Evolutionary conservation across 92 coral and sea anemone species (phyloP).

Genomic region (Nematostella vectensis): DNA sequence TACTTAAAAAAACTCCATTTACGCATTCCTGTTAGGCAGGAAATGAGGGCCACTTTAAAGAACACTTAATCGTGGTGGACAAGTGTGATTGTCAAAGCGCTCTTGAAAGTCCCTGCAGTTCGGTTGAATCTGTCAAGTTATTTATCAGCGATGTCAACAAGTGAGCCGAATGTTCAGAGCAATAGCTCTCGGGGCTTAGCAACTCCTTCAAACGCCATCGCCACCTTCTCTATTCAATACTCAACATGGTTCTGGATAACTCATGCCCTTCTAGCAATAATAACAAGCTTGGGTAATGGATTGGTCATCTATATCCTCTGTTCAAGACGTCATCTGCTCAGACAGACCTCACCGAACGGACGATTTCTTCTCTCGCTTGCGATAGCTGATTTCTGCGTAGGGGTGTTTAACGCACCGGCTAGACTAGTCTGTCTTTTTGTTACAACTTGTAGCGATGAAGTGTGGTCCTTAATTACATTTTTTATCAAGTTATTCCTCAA

Average conservation of each 20-base stretch:
- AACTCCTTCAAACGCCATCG: slow-evolving; percentile 5
- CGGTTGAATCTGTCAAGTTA: too few relatives aligned
- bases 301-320: background rate
- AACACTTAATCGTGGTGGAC: too few relatives aligned
- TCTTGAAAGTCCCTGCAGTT: too few relatives aligned
- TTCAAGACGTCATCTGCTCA: background rate
- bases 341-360: slow-evolving; percentile 1
- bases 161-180: too few relatives aligned
- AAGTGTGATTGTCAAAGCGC: too few relatives aligned
- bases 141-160: too few relatives aligned
- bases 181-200: too few relatives aligned
- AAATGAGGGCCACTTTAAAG: too few relatives aligned
- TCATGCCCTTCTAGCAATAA: background rate
- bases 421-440: background rate
- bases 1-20: too few relatives aligned
- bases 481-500: background rate
- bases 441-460: background rate
- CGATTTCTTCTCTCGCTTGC: slow-evolving; percentile 2
- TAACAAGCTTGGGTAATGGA: background rate
- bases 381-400: slow-evolving; percentile 2
- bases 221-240: background rate
- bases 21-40: too few relatives aligned
- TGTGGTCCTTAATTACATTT: background rate
- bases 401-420: slow-evolving; percentile 2
- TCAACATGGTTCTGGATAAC: background rate